Evolutionary conservation across 2,113 vertebrate genomes (phyloP).

Genomic region (Rhegmatorhina hoffmannsi): DNA sequence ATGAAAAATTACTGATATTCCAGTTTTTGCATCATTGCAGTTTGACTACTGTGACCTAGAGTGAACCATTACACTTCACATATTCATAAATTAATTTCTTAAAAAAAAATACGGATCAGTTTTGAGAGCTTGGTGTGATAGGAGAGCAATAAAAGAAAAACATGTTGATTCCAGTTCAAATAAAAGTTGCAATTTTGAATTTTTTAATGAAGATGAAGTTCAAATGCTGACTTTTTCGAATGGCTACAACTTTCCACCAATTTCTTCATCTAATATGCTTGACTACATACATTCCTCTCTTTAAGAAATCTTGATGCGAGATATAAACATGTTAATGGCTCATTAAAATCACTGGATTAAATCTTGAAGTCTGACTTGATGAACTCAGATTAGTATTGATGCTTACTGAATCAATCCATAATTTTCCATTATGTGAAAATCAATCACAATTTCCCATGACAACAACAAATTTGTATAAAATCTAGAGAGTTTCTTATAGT

Average conservation of each 20-base stretch:
- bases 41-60: neutral
- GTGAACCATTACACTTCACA: neutral
- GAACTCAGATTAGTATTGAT: conserved; percentile 50
- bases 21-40: neutral
- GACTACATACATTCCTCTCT: neutral
- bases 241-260: neutral
- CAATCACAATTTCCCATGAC: conserved; percentile 38
- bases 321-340: conserved; percentile 26
- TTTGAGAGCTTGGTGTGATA: neutral
- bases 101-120: neutral
- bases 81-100: neutral
- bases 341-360: conserved; percentile 20
- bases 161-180: neutral
- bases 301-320: neutral
- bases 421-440: conserved; percentile 61
- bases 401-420: conserved; percentile 41
- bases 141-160: neutral
- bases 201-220: neutral
- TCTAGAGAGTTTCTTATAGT: neutral
- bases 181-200: neutral
- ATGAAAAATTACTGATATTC: neutral
- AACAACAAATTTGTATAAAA: conserved; percentile 37
- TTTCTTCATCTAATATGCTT: neutral
- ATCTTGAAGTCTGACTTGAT: conserved; percentile 19
- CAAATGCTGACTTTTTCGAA: neutral